Evolutionary conservation across 1,140 invertebrate species (phyloP), one percentile per base, ranked within the genome.

Genomic region (Meloidogyne hapla): DNA sequence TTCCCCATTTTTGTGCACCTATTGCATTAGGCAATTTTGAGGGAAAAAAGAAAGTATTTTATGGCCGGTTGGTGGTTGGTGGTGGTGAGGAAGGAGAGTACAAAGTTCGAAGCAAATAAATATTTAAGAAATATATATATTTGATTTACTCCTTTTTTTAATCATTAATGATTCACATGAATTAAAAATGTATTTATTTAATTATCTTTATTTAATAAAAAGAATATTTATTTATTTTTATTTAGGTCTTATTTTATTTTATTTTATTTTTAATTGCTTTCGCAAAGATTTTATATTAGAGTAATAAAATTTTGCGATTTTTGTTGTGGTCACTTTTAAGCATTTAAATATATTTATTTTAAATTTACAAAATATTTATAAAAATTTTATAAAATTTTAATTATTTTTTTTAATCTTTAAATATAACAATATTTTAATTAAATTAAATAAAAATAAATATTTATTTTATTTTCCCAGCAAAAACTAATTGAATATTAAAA

Each of bases 21-120:
- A 56, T 56, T 56, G 48, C 48, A 56, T n/a, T 56, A n/a, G n/a
- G 48, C 48, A 56, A 56, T n/a, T 56, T 56, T 56, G n/a, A n/a
- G n/a, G 18, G n/a, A n/a, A 56, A 45, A 15, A 21, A 8, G 5
- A 9, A 56, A 13, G n/a, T 5, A 56, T n/a, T n/a, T 15, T 8
- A 4, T 56, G 48, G 48, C 48, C 48, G 48, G n/a, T 0, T 56
- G 0, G 1, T 21, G 4, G 48, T 33, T 33, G 33, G 9, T 33
- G 4, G 33, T 33, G 0, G 4, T 2, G 40, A 10, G 12, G 40
- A 13, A 12, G n/a, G 0, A n/a, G 48, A 56, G 48, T 56, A 56
- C 48, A 56, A 56, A 56, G 48, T 56, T 56, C 48, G 13, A 42
- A 42, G 33, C 33, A 33, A 33, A 33, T 33, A 42, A 42, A 42